Evolutionary conservation across 2,888 invertebrate species (phyloP).

Genomic region (Nezara viridula): DNA sequence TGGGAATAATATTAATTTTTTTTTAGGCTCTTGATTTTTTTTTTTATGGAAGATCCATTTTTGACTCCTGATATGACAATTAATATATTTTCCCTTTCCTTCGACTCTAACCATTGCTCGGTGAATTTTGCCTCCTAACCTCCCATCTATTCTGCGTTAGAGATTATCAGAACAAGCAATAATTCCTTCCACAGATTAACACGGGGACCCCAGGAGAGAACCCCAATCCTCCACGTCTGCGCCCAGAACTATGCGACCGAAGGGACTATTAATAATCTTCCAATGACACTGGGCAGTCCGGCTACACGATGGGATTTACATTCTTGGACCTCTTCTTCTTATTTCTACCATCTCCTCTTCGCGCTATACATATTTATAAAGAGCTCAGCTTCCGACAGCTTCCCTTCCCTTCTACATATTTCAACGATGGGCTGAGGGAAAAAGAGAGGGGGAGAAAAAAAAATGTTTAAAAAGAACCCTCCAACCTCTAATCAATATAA

Average conservation of each 20-base stretch:
- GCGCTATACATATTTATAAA: constrained; percentile 40
- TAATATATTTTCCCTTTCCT: too few relatives aligned
- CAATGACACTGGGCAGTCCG: constrained; percentile 1
- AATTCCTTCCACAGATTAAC: not conserved
- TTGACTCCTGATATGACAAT: too few relatives aligned
- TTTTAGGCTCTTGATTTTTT: too few relatives aligned
- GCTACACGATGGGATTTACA: constrained; percentile 21
- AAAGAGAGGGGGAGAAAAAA: not conserved
- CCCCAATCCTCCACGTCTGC: not conserved
- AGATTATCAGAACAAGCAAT: constrained; percentile 16
- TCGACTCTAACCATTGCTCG: not conserved
- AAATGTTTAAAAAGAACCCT: not conserved
- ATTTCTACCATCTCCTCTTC: constrained; percentile 28
- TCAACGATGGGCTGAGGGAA: not conserved
- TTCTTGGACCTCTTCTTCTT: constrained; percentile 41
- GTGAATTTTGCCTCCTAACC: not conserved
- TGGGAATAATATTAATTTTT: too few relatives aligned
- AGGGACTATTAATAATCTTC: constrained; percentile 2
- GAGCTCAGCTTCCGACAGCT: constrained; percentile 38
- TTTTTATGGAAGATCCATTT: too few relatives aligned
- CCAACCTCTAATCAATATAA: constrained; percentile 19
- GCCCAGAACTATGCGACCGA: constrained; percentile 34
- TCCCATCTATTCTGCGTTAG: not conserved
- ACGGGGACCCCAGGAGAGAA: not conserved
- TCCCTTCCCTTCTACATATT: constrained; percentile 44